A percentile compares a stretch with the other conserved stretches of the same genome.
These are phyloP conservation scores for Carollia perspicillata DNA, from an alignment of 2,113 vertebrate genomes.

Conservation along the genomic window DNA sequence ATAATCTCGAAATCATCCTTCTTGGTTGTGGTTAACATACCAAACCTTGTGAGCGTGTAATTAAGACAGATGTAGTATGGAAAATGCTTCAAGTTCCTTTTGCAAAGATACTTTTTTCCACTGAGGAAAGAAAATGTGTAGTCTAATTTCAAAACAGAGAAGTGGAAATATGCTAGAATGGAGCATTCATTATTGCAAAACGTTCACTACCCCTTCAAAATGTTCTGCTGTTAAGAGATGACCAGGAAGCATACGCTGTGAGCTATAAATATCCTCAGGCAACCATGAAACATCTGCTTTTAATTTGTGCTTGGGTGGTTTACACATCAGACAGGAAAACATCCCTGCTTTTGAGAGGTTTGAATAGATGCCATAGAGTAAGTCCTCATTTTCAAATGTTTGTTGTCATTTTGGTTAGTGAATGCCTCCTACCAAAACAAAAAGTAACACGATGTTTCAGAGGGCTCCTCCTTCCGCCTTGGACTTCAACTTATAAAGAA, in stretches of 20 bases:
- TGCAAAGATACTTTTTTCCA: conserved; percentile 27
- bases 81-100: conserved; percentile 43
- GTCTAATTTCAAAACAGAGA: conserved; percentile 45
- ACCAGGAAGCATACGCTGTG: conserved; percentile 22
- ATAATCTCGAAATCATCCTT: neutral
- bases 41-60: neutral
- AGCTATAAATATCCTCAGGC: conserved; percentile 47
- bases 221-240: neutral
- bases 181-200: neutral
- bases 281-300: conserved; percentile 62
- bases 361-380: conserved; percentile 56
- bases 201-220: neutral
- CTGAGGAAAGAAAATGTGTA: conserved; percentile 32
- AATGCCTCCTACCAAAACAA: conserved; percentile 45
- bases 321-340: conserved; percentile 64
- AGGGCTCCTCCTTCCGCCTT: neutral
- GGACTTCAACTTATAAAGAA: neutral
- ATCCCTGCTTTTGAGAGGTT: conserved; percentile 43
- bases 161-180: neutral
- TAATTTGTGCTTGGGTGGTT: conserved; percentile 64
- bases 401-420: conserved; percentile 62
- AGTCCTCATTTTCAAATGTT: conserved; percentile 19
- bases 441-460: neutral
- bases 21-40: neutral
- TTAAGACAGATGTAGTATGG: neutral